Base-by-base conservation (phyloP, 2,113 vertebrate genomes). In the Orcinus orca region DNA sequence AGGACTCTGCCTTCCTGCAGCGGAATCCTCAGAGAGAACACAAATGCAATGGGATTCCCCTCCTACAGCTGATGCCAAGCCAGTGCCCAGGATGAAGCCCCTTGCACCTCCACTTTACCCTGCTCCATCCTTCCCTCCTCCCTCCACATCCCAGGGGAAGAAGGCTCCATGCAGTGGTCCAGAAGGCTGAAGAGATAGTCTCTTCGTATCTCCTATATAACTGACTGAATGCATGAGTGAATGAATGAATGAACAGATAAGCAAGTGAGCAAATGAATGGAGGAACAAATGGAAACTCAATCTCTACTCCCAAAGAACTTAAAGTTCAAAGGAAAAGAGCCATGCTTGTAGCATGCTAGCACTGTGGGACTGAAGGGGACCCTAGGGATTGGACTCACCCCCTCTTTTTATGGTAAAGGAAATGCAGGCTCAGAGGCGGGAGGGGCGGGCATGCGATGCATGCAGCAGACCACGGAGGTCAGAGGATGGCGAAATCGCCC, bases 371-470 rank as follows among this genome's bases (percentile, higher is more conserved):
- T 68, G 71, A 68, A n/a, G 33, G 80, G 71, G 6, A 6, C 71
- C 53, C 53, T 80, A 9, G 31, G 50, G 68, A 12, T 26, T 0
- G 6, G 33, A 21, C 18, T 73, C 25, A 47, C 14, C 18, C 41
- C 21, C 12, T 70, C 7, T 67, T 71, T 62, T 88, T 83, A 70
- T 44, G 60, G 58, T 71, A 76, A 93, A 60, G 38, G 26, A 41
- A 25, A 53, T 0, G 0, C 14, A 12, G 74, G 33, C 44, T 58
- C 15, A 4, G 73, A 73, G 80, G 36, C 26, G 3, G 36, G 62
- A 58, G 62, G 58, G 60, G 36, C 44, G 36, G 11, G 36, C 0
- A 25, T 38, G 20, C n/a, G 0, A 1, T 18, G 33, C 21, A n/a
- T 60, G 25, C 1, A 0, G 53, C n/a, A 47, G 94, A 82, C 23